A percentile compares a stretch with the other conserved stretches of the same genome.
phyloP scores from a whole-genome alignment of 2,888 invertebrate species.

The Esperia sulphurella region DNA sequence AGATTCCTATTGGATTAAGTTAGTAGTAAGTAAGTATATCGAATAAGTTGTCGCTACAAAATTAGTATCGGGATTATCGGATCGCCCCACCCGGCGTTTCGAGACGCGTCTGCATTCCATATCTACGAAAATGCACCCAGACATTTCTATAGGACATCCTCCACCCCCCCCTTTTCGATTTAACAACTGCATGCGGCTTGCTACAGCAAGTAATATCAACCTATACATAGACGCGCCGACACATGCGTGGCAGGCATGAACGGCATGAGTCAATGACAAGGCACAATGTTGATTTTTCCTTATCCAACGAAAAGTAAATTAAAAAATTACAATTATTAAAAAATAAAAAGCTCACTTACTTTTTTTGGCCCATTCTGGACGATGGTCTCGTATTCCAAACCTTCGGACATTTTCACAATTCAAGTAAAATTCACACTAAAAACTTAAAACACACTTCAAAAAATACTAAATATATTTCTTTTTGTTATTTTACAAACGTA shows the following conservation, averaged over 20 bases:
- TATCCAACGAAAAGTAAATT: constrained; percentile 6
- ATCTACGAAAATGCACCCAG: constrained; percentile 51
- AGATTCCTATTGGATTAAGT: no score
- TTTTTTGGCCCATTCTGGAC: constrained; percentile 82
- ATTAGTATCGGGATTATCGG: constrained; percentile 49
- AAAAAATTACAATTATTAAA: constrained; percentile 13
- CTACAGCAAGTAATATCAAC: no score
- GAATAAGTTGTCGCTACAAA: constrained; percentile 8
- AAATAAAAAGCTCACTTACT: constrained; percentile 61
- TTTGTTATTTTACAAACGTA: constrained; percentile 40
- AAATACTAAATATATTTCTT: constrained; percentile 26
- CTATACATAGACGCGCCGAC: constrained; percentile 2
- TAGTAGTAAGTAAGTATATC: no score
- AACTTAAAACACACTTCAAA: constrained; percentile 28
- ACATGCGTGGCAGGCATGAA: no score
- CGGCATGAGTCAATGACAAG: no score
- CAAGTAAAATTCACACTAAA: constrained; percentile 41
- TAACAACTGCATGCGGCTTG: constrained; percentile 9
- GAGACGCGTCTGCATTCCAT: constrained; percentile 33
- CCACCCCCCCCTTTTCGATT: constrained; percentile 29
- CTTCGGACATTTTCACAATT: constrained; percentile 73
- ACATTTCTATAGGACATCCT: constrained; percentile 60
- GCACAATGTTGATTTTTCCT: constrained; percentile 13
- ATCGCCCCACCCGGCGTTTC: constrained; percentile 46
- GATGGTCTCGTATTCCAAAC: constrained; percentile 82